Base-by-base conservation (phyloP, 2,797 vertebrate species). In the Aldrovandia affinis region DNA sequence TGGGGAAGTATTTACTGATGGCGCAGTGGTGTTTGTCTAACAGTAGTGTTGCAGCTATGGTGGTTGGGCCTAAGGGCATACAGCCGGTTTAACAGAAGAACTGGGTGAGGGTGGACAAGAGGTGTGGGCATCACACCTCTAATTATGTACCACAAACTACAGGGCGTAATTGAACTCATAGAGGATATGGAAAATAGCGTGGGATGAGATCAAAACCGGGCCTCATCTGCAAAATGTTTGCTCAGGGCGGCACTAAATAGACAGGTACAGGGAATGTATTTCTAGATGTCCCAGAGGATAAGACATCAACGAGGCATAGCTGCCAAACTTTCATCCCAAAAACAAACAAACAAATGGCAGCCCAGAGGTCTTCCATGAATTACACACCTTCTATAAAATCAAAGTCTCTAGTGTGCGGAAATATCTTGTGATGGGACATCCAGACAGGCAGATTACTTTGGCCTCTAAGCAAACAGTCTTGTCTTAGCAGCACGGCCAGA, bases 311-410 rank as follows among this genome's bases (percentile, higher is more conserved):
- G 86, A 87, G 90, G 85, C 82, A 36, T 33, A 80, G 85, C 89
- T 89, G 91, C 91, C 92, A 93, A 91, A 93, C 90, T 87, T 12
- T 92, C 93, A 94, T 94, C 90, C 92, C 90, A 89, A 93, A 91
- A 86, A 89, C 91, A 95, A 95, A 94, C 92, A 94, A 93, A 94
- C 90, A 94, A 91, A 92, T 86, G 84, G 85, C 87, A 87, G 90
- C 91, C 79, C 22, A 86, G 91, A 92, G 91, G 92, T 90, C 92
- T 86, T 90, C 90, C 85, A 89, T 93, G 92, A 94, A 93, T 92
- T 91, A 89, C 78, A 83, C 90, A 89, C 90, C 88, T 93, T 94
- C 89, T 85, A 81, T 81, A 91, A 90, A n/a, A 92, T 94, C 93
- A 93, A 91, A 93, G 91, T 92, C 86, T 85, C 78, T 61, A 85